These are phyloP conservation scores for Zaprionus nigranus DNA, from an alignment of 1,140 invertebrate species.

Conservation along the genomic window DNA sequence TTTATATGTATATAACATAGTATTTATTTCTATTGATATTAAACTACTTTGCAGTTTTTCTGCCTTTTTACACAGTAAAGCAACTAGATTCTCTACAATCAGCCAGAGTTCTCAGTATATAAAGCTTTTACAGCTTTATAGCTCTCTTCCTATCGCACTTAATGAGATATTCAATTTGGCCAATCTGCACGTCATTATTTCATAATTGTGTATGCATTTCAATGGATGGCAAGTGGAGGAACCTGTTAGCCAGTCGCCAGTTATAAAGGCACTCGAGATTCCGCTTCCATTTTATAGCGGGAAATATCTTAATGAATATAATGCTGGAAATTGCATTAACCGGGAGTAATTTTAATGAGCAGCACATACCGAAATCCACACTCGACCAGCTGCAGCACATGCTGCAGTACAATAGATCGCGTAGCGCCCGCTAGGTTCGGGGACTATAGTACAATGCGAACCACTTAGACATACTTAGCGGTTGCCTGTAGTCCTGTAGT, in stretches of 20 bases:
- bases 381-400: conserved; percentile 24
- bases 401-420: conserved; percentile 64
- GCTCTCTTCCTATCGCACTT: neutral
- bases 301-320: conserved; percentile 41
- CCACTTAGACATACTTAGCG: conserved; percentile 76
- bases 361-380: conserved; percentile 9
- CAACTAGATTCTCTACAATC: neutral
- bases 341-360: conserved; percentile 41
- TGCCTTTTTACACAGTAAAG: too few relatives aligned
- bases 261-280: conserved; percentile 8
- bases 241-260: conserved; percentile 15
- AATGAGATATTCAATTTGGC: conserved; percentile 21
- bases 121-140: conserved; percentile 1
- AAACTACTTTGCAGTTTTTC: too few relatives aligned
- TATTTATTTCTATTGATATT: too few relatives aligned
- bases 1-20: too few relatives aligned
- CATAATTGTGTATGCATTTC: conserved; percentile 12
- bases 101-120: neutral
- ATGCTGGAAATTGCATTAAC: conserved; percentile 5
- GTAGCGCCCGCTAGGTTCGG: conserved; percentile 19
- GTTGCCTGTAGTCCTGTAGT: conserved; percentile 7
- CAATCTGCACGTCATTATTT: conserved; percentile 2
- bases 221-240: neutral
- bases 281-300: neutral
- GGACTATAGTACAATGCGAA: conserved; percentile 43